Evolutionary conservation across 2,888 invertebrate species (phyloP), one percentile per base, ranked within the genome.

Genomic region (Melipona beecheii): DNA sequence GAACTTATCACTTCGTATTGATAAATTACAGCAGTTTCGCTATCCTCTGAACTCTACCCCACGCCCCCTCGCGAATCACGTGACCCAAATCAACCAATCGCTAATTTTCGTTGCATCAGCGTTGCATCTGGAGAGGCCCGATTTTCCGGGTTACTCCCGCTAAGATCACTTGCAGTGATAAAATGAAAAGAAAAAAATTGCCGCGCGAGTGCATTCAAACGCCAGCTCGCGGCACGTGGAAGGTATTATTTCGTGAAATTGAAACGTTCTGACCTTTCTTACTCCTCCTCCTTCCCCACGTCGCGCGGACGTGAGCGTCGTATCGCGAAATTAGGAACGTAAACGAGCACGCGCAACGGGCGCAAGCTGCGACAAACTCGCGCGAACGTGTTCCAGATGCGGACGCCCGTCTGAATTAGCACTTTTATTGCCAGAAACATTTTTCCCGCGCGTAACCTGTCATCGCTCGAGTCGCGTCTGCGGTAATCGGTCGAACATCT

Each of bases 301-400:
- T 9, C 43, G 9, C 9, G 21, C 31, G 50, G 19, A n/a, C 27
- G 58, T 21, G 43, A 13, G 6, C 13, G 70, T 62, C 17, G 68
- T 74, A 65, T 81, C 60, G 75, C 74, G 74, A 87, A 81, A 84
- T 83, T 80, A 72, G 64, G 75, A 64, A 49, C 70, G 70, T 60
- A 80, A 75, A 24, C 71, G 54, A 24, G 60, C 31, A 21, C 70
- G 31, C 21, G 21, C 13, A 43, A 43, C 31, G 36, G 13, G 60
- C 65, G 24, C 81, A 69, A 62, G 75, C 69, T 81, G 85, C 77
- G 79, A 73, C 85, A 65, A 72, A 73, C 52, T 68, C 65, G 68
- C 76, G 66, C 36, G 79, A 73, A 88, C 72, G 83, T 36, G 81
- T 84, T 78, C 78, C 88, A 85, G 87, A 88, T 88, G 88, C 75